Percentiles rank a stretch among this genome's conserved stretches.
Evolutionary conservation across 2,888 invertebrate species (phyloP).

Genomic region (Eledona agricola): DNA sequence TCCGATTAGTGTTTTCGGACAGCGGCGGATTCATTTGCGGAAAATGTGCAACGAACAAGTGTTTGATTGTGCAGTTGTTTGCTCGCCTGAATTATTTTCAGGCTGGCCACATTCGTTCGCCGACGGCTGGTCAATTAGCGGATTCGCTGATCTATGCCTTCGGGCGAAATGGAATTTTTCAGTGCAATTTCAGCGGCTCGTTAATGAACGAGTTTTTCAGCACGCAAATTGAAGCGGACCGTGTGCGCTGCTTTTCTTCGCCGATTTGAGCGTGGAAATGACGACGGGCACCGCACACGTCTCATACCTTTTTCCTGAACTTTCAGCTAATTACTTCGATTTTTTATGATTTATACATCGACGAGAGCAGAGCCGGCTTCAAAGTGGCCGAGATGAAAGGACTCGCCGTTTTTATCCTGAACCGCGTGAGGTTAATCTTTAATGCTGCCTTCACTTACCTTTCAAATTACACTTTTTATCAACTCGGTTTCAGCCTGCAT

Average conservation of each 20-base stretch:
- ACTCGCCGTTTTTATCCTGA: not conserved
- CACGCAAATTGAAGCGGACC: no score
- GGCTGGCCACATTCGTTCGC: slow-evolving; percentile 35
- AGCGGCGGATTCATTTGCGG: slow-evolving; percentile 3
- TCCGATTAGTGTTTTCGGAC: no score
- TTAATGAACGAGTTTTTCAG: no score
- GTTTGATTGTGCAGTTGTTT: slow-evolving; percentile 22
- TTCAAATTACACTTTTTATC: slow-evolving; percentile 6
- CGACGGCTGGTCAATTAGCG: slow-evolving; percentile 36
- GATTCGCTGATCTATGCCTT: slow-evolving; percentile 31
- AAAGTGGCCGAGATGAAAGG: slow-evolving; percentile 5
- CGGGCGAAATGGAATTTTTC: slow-evolving; percentile 20
- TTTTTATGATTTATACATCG: slow-evolving; percentile 17
- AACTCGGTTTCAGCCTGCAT: not conserved
- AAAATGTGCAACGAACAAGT: slow-evolving; percentile 3
- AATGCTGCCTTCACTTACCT: slow-evolving; percentile 1
- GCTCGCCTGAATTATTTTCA: slow-evolving; percentile 35
- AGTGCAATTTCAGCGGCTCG: slow-evolving; percentile 1
- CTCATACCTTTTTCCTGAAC: slow-evolving; percentile 21
- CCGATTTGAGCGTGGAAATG: no score
- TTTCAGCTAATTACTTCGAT: slow-evolving; percentile 20
- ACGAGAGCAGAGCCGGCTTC: not conserved
- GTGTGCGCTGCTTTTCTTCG: no score
- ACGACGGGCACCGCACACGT: slow-evolving; percentile 8
- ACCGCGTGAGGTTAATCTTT: slow-evolving; percentile 2